Base-by-base conservation (phyloP, 2,797 vertebrate species). In the Syngnathus acus region DNA sequence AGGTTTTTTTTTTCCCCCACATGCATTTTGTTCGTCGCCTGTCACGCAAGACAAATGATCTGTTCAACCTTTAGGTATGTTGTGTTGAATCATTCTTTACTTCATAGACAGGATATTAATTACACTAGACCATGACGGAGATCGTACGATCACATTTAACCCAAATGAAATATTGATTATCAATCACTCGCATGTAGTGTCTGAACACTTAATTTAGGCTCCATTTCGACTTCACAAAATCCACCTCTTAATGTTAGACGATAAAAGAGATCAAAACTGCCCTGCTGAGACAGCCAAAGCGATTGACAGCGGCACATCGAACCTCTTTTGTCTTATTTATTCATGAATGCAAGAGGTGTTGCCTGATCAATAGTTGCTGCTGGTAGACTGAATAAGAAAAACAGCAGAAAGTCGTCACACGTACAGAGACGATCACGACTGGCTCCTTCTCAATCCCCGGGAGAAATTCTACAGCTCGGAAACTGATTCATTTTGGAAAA, bases 401-500 rank as follows among this genome's bases (percentile, higher is more conserved):
- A 14, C 21, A 5, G 16, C 21, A 42, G 5, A 57, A 59, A 37
- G 37, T 39, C 13, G 9, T 39, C 26, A 26, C 4, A 9, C 16
- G 17, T 26, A 32, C 32, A 32, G 32, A 38, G 19, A 16, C 63
- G 39, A 51, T 53, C 21, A 19, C 5, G 21, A n/a, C 32, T 37
- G 47, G 11, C 16, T 37, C 21, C 7, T 21, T 13, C 23, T 40
- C 1, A 10, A 32, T 55, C 47, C 53, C 9, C 38, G 23, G 16
- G 54, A 21, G 54, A n/a, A 26, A 55, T 55, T 26, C 32, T 42
- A 53, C 23, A 64, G 42, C 16, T 48, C 64, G 67, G 43, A 72
- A 40, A 11, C 51, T 43, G 50, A 55, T 68, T 61, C 0, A 76
- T 72, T 77, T 58, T 65, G 1, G 39, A 66, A 69, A 65, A 63